Evolutionary conservation across 2,888 invertebrate genomes (phyloP), one percentile per base, ranked within the genome.

Genomic region (Athalia cordata): DNA sequence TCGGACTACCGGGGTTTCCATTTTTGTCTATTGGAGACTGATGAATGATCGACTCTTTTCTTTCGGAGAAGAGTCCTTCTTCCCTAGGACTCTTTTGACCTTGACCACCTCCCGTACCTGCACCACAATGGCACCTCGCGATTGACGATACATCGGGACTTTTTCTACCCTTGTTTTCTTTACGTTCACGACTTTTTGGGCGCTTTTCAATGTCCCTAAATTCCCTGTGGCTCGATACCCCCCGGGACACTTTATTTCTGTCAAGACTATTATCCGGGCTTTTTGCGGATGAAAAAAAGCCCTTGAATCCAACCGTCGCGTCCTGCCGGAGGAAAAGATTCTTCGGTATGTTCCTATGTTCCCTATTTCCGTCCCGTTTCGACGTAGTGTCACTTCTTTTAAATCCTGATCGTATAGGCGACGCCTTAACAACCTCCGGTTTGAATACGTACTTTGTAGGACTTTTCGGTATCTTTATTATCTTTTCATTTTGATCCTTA

Each of bases 361-460:
- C 15, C 29, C 55, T 68, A 47, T 68, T 68, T 55, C 68, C 55
- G 6, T 11, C 68, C 5, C 9, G 7, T 6, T 3, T 64, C 8
- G 72, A 8, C 8, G 47, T 15, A 57, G 57, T 13, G 47, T 61
- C 59, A 13, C 55, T 55, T n/a, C 47, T 68, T 43, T 68, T 68
- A 3, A 68, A 29, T 6, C 55, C 79, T 66, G n/a, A 79, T 59
- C 80, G 79, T 55, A 79, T 82, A 50, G 81, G 79, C 50, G 78
- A 77, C 0, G 79, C 64, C 72, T 68, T 80, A 5, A 82, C 81
- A 8, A 81, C 79, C 80, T 82, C 82, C 59, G 82, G 81, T 59
- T 77, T 80, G 62, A 75, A 75, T 3, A 77, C 68, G 52, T 77
- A 77, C 61, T 77, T 77, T 8, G 67, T 77, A 4, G 77, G 77